phyloP scores from a whole-genome alignment of 1,140 invertebrate species.

The Aradophagus sp. region DNA sequence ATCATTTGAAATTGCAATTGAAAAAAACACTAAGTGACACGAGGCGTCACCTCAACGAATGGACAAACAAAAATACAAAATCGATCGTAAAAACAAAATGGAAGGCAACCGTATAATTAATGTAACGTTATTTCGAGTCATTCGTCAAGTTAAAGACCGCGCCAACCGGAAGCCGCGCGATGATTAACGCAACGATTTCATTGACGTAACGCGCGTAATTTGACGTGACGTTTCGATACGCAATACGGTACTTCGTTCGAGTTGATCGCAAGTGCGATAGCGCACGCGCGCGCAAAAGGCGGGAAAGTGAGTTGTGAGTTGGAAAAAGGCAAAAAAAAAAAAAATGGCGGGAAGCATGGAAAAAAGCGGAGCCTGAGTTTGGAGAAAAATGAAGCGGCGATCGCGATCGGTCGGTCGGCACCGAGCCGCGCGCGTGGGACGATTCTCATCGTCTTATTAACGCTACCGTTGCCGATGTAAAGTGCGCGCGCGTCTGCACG shows the following conservation, averaged over 20 bases:
- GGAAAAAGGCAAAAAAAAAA: too few species aligned
- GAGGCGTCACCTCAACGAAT: too few species aligned
- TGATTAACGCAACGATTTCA: constrained; percentile 14
- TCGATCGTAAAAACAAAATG: too few species aligned
- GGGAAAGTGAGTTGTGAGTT: constrained; percentile 2
- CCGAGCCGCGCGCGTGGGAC: constrained; percentile 67
- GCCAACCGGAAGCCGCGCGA: too few species aligned
- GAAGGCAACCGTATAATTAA: too few species aligned
- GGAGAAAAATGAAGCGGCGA: constrained; percentile 28
- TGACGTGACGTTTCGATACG: constrained; percentile 4
- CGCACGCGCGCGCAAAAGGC: neutral
- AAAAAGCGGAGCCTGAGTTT: constrained; percentile 36
- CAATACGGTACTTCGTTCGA: constrained; percentile 34
- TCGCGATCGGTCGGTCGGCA: constrained; percentile 33
- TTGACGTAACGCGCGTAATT: constrained; percentile 19
- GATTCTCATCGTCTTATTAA: constrained; percentile 72
- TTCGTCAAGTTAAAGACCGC: too few species aligned
- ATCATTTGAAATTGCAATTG: too few species aligned
- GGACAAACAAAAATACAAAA: too few species aligned
- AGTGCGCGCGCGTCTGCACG: constrained; percentile 36
- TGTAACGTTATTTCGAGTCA: too few species aligned
- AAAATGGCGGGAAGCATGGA: constrained; percentile 13
- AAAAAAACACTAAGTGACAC: too few species aligned
- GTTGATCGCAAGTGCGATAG: too few species aligned
- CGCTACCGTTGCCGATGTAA: constrained; percentile 49